Evolutionary conservation across 2,113 vertebrate genomes (phyloP), one percentile per base, ranked within the genome.

Genomic region (Eleginops maclovinus): DNA sequence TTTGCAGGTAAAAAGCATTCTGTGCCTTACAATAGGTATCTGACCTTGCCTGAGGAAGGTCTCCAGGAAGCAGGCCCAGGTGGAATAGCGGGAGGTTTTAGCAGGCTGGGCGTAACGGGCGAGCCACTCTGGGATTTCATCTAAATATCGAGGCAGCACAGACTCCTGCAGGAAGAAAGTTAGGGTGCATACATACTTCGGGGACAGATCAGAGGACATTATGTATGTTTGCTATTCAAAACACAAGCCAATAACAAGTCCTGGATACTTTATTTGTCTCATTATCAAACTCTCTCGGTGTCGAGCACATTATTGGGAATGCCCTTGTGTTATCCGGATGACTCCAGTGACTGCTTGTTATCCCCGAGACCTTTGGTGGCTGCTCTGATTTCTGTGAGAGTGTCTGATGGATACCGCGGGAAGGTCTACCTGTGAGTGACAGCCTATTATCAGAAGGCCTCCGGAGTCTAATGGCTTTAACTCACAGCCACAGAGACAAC

Each of bases 41-140:
- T 87, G 72, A 99, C 97, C 98, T 95, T 96, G 96, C 94, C 91
- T 94, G 89, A 98, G 95, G 93, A 98, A 96, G 75, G 94, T 93
- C 89, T 96, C 94, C 82, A 97, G 94, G 94, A 98, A 97, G 93
- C 93, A 94, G 89, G 93, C 92, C 97, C 97, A 98, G 87, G 93
- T 96, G 87, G 96, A 94, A 93, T 96, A 97, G 93, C 89, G 92
- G 91, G 95, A 96, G 89, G 92, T 94, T 93, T 96, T 95, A 94
- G 94, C 95, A 87, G 95, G 95, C 87, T 90, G 93, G 66, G 95
- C 96, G 87, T 97, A 93, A 91, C 93, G 92, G 88, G 95, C 92
- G 92, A 99, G 94, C 94, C 97, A 94, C 91, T 94, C 93, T 72
- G 96, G 96, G 90, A 98, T 94, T 91, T 96, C 96, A 93, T 97